phyloP scores from a whole-genome alignment of 2,888 invertebrate genomes.

The Tipula confusa region DNA sequence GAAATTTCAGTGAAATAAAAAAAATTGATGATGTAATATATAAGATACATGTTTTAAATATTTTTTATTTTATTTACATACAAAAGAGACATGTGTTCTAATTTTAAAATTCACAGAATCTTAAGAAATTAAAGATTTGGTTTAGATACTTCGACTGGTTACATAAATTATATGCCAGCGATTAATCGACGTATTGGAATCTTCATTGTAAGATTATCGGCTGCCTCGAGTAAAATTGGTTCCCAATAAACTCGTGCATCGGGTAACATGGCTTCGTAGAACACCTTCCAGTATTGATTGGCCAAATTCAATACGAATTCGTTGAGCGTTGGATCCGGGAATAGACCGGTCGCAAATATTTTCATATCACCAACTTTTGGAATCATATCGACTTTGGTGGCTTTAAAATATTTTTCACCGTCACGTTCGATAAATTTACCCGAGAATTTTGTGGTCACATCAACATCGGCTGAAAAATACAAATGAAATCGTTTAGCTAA shows the following conservation, averaged over 20 bases:
- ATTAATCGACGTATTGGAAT: conserved; percentile 1
- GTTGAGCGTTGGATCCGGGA: conserved; percentile 63
- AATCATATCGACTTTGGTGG: conserved; percentile 58
- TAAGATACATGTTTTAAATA: no score
- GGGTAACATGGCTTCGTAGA: conserved; percentile 53
- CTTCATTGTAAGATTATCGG: not conserved
- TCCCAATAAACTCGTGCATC: conserved; percentile 45
- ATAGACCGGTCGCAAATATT: conserved; percentile 56
- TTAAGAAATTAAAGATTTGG: not conserved
- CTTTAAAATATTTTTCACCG: conserved; percentile 54
- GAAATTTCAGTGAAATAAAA: conserved; percentile 25
- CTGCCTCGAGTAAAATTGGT: conserved; percentile 37
- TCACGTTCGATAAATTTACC: conserved; percentile 56
- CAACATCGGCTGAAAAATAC: conserved; percentile 52
- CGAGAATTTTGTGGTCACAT: conserved; percentile 55
- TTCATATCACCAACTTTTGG: conserved; percentile 62
- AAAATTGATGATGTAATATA: not conserved
- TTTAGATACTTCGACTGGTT: not conserved
- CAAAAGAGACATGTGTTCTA: not conserved
- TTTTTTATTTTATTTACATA: not conserved
- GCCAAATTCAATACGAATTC: conserved; percentile 53
- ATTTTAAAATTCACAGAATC: not conserved
- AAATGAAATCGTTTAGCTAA: conserved; percentile 32
- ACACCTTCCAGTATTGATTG: conserved; percentile 56
- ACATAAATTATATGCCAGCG: not conserved